Base-by-base conservation (phyloP, 2,797 vertebrate species). In the Diceros bicornis region DNA sequence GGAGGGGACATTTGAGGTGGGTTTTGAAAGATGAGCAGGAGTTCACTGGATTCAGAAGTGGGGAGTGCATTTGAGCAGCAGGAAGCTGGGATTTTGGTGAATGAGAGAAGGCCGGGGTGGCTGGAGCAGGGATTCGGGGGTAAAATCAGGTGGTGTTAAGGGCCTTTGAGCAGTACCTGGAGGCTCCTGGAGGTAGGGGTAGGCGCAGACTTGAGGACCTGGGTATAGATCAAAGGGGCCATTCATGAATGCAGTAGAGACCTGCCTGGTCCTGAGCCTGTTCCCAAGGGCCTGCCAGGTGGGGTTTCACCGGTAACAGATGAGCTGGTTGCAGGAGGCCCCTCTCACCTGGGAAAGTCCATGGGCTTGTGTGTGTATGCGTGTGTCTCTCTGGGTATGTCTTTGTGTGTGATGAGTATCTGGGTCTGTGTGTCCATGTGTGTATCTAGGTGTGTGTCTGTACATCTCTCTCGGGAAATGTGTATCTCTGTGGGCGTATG, bases 351-450 rank as follows among this genome's bases (percentile, higher is more conserved):
- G 9, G 37, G 37, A 72, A 52, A 83, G 62, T 34, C 41, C 20
- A 0, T 3, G 16, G 41, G 77, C 5, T 0, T 6, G 23, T 25
- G 18, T 27, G 47, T 21, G 0, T 5, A 1, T 14, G 57, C 72
- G 69, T 41, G 16, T 68, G 59, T 41, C 7, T 68, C 4, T 32
- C 41, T 62, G 9, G 8, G 25, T n/a, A 14, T 44, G 57, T 83
- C 6, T 69, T 32, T 25, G 16, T 44, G 93, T 85, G 52, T 71
- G 41, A 34, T 47, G 50, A 59, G 50, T n/a, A 16, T 29, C 50
- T 62, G 25, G 29, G n/a, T 57, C 10, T 10, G 50, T 9, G 27
- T 21, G n/a, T 37, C 44, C 41, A 7, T 57, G 68, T 6, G 18
- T 47, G 18, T 21, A n/a, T 55, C 25, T 23, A 69, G 50, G 52